A percentile compares a stretch with the other conserved stretches of the same genome.
Conservation (phyloP, 2,888 invertebrate species). For the Papilio protenor region DNA sequence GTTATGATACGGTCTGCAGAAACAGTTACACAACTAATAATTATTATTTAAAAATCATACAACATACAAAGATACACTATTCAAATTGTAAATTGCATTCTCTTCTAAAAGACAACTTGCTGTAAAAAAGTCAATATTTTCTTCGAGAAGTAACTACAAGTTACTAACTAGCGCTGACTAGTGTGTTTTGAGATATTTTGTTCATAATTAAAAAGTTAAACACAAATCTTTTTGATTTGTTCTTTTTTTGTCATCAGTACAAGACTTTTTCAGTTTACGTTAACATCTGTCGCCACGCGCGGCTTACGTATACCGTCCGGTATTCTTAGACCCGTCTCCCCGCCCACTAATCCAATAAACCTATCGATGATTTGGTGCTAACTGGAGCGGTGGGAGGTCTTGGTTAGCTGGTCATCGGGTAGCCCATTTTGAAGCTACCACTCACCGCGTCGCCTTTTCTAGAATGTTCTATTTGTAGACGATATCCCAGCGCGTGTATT, state of each 20-base stretch:
- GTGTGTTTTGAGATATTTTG: not conserved
- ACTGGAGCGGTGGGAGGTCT: constrained; percentile 51
- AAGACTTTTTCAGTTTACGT: constrained; percentile 73
- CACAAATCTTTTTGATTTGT: constrained; percentile 13
- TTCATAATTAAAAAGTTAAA: constrained; percentile 25
- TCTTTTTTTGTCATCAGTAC: constrained; percentile 62
- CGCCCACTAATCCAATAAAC: constrained; percentile 45
- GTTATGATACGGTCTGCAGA: constrained; percentile 58
- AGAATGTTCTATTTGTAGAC: constrained; percentile 74
- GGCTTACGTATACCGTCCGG: constrained; percentile 66
- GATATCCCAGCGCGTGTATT: constrained; percentile 72
- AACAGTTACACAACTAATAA: not conserved
- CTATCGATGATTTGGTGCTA: constrained; percentile 37
- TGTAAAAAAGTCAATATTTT: too few relatives aligned
- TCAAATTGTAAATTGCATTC: too few relatives aligned
- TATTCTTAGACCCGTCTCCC: constrained; percentile 56
- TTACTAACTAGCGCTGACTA: too few relatives aligned
- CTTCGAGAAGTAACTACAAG: too few relatives aligned
- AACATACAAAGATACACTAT: not conserved
- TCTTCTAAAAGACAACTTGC: too few relatives aligned
- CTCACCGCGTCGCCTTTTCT: constrained; percentile 58
- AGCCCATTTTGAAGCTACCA: constrained; percentile 60
- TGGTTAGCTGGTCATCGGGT: constrained; percentile 54
- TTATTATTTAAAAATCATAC: not conserved
- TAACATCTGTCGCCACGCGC: constrained; percentile 80